Base-by-base conservation (phyloP, 2,797 vertebrate genomes). In the Scolopax bukidnonensis region DNA sequence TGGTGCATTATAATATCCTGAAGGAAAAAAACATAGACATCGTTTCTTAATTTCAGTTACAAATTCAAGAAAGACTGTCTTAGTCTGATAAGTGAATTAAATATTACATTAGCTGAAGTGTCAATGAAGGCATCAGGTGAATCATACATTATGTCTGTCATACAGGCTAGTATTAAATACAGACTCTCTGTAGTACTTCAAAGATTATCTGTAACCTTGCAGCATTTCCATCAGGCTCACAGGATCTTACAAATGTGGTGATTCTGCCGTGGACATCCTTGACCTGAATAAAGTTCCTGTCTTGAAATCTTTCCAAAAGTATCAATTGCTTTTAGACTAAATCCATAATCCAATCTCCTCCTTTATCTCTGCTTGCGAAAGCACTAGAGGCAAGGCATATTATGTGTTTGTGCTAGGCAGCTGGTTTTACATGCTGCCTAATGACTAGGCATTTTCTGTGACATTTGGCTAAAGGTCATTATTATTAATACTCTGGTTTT, bases 1-100 rank as follows among this genome's bases (percentile, higher is more conserved):
- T 93, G 97, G 96, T 69, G 96, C 84, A 89, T 96, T 97, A 93
- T 83, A 97, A 28, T 96, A 89, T 75, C 86, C 64, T 47, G 23
- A n/a, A 9, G 16, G 23, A 73, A 40, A 78, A 82, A 79, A 89
- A 76, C 47, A 93, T 16, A 78, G 2, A 65, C 38, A 24, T 48
- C 9, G 10, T 57, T 61, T 91, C 84, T 67, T 65, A 56, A 64
- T 48, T 78, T 83, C n/a, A 74, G 51, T 13, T 21, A 14, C 47
- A 71, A 30, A 61, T 75, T 83, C 33, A 70, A 33, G 32, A 50
- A 54, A 69, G 9, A 43, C 6, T 36, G 16, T 36, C 11, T 50
- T 17, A 87, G 11, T 43, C 30, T 28, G 12, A 24, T 38, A 45
- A 4, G 21, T 36, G 28, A 63, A 40, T 33, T 64, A 56, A 56